Conservation (phyloP, 2,113 vertebrate genomes). For the Hipposideros armiger region DNA sequence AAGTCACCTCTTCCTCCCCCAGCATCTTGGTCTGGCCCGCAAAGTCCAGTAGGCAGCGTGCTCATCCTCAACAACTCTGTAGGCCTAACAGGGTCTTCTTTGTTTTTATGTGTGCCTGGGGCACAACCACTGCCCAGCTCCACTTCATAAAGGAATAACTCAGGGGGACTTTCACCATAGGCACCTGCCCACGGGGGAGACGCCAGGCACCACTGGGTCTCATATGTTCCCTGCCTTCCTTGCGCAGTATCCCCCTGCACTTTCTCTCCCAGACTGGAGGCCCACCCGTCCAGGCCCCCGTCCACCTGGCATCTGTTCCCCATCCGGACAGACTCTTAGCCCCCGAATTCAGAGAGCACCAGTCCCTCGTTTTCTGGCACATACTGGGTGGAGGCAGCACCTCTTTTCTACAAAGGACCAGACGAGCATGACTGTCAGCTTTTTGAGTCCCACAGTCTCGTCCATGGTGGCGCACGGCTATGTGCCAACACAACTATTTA, state of each 20-base stretch:
- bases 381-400: background rate
- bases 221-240: background rate
- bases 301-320: background rate
- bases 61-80: background rate
- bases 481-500: background rate
- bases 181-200: too few species aligned
- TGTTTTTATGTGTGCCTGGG: background rate
- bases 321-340: accelerated
- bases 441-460: background rate
- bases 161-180: too few species aligned
- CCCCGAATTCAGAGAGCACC: background rate
- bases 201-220: background rate
- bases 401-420: background rate
- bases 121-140: background rate
- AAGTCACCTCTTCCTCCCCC: background rate
- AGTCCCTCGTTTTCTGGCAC: background rate
- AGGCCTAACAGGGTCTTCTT: too few species aligned
- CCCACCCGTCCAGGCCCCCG: background rate
- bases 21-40: background rate
- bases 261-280: background rate
- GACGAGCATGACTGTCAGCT: background rate
- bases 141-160: background rate
- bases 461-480: accelerated
- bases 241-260: too few species aligned
- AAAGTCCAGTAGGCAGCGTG: background rate